phyloP scores from a whole-genome alignment of 2,888 invertebrate species.

The Polietes domitor region DNA sequence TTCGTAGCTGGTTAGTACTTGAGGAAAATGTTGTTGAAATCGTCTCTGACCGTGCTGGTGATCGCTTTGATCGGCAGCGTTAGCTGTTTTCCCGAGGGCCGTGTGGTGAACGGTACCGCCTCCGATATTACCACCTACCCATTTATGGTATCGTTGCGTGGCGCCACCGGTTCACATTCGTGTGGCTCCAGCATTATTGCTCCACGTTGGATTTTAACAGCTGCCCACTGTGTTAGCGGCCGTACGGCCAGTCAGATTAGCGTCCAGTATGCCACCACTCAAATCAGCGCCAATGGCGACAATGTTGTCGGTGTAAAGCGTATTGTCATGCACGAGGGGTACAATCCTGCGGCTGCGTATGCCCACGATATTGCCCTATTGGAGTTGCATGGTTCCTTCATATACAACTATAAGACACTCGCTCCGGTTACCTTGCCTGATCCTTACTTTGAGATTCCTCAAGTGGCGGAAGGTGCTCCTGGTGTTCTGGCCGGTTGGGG shows the following conservation, averaged over 20 bases:
- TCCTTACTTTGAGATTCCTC: constrained; percentile 71
- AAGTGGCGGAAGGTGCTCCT: constrained; percentile 69
- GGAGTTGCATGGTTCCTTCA: constrained; percentile 73
- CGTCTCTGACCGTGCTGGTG: constrained; percentile 17
- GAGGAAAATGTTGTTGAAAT: constrained; percentile 46
- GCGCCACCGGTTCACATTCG: constrained; percentile 71
- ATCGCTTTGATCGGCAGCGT: constrained; percentile 26
- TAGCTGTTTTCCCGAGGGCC: constrained; percentile 68
- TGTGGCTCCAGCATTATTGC: constrained; percentile 75
- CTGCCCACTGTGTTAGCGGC: constrained; percentile 75
- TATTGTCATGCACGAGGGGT: constrained; percentile 77
- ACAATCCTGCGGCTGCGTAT: constrained; percentile 69
- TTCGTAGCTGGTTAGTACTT: constrained; percentile 17
- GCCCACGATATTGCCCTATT: constrained; percentile 81
- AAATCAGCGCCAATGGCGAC: constrained; percentile 67
- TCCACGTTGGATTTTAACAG: constrained; percentile 73
- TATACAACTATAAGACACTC: constrained; percentile 72
- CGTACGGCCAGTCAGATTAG: constrained; percentile 54
- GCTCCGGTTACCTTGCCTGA: constrained; percentile 74
- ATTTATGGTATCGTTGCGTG: constrained; percentile 76
- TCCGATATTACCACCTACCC: constrained; percentile 74
- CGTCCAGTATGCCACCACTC: constrained; percentile 74
- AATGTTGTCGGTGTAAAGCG: constrained; percentile 73
- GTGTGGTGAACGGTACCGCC: constrained; percentile 78
- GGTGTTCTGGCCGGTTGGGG: constrained; percentile 78